A percentile compares a stretch with the other conserved stretches of the same genome.
Evolutionary conservation across 2,797 vertebrate species (phyloP).

Genomic region (Tadarida brasiliensis): DNA sequence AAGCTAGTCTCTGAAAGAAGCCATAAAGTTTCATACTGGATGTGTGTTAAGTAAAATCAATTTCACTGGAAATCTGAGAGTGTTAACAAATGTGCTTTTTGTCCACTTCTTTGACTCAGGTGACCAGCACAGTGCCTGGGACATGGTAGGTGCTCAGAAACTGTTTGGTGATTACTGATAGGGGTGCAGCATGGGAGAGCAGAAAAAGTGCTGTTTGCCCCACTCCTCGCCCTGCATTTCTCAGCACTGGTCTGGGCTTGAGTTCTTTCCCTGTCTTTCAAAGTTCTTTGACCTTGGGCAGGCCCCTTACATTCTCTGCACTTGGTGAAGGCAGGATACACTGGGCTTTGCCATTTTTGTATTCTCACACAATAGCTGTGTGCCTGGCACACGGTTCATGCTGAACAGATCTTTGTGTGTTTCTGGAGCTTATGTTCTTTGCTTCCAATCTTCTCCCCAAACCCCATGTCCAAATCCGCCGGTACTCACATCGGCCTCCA

Average conservation of each 20-base stretch:
- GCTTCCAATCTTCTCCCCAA: neutral
- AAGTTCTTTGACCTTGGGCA: neutral
- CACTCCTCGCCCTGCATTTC: neutral
- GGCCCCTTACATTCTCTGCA: neutral
- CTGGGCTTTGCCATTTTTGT: neutral
- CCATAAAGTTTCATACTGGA: neutral
- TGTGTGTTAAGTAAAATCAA: neutral
- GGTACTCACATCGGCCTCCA: neutral
- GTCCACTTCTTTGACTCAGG: neutral
- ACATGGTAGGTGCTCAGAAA: neutral
- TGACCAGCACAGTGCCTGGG: neutral
- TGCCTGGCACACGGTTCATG: fast-evolving
- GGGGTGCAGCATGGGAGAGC: neutral
- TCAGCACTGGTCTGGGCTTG: neutral
- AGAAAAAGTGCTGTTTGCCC: neutral
- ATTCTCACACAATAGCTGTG: fast-evolving
- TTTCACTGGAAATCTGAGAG: neutral
- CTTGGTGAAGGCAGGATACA: neutral
- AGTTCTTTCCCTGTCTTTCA: neutral
- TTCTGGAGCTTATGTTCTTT: neutral
- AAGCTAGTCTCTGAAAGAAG: neutral
- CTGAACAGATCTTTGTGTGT: neutral
- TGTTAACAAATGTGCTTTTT: neutral
- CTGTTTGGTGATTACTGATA: neutral
- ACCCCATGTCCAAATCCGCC: neutral